phyloP scores from a whole-genome alignment of 1,140 invertebrate genomes.

The Pissodes strobi region DNA sequence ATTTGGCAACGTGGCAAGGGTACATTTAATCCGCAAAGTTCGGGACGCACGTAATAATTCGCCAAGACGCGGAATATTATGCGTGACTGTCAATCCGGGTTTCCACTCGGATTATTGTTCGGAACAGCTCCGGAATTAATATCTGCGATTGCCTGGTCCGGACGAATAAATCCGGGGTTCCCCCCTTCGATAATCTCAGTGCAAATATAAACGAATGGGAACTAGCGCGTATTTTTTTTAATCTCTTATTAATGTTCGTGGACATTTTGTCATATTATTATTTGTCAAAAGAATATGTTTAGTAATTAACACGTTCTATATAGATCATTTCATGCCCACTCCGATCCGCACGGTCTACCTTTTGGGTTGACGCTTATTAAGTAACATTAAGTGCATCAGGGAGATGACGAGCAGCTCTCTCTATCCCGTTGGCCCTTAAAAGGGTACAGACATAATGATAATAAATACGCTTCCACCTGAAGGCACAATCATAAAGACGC shows the following conservation, averaged over 20 bases:
- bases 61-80: constrained; percentile 9
- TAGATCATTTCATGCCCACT: too few species aligned
- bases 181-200: too few species aligned
- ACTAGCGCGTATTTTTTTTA: too few species aligned
- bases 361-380: neutral
- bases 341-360: too few species aligned
- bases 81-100: constrained; percentile 29
- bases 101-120: constrained; percentile 17
- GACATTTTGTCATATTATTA: too few species aligned
- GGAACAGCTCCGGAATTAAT: constrained; percentile 27
- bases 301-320: too few species aligned
- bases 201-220: too few species aligned
- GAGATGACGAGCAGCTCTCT: neutral
- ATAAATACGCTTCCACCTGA: constrained; percentile 25
- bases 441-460: constrained; percentile 15
- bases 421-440: constrained; percentile 4
- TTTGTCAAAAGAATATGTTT: too few species aligned
- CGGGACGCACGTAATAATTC: constrained; percentile 8
- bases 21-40: too few species aligned
- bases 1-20: too few species aligned
- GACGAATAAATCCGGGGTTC: constrained; percentile 10
- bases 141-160: constrained; percentile 23
- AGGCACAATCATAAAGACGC: constrained; percentile 23
- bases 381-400: constrained; percentile 18
- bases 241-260: too few species aligned